phyloP scores from a whole-genome alignment of 1,140 invertebrate genomes.

The Bombus superbus region DNA sequence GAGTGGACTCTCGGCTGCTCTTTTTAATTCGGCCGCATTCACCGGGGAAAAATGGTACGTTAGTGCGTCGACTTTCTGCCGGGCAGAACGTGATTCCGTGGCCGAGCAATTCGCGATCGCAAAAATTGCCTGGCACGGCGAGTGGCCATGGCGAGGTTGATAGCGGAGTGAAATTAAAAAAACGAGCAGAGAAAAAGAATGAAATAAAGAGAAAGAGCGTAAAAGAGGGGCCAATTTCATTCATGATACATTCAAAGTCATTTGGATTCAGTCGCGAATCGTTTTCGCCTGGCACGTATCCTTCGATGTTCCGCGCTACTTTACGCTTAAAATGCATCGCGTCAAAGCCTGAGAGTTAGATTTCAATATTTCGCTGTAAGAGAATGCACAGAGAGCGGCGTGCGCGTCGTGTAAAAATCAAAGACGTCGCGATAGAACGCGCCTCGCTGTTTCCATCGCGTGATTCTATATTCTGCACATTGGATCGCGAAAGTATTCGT shows the following conservation, averaged over 20 bases:
- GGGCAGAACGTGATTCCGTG: constrained; percentile 26
- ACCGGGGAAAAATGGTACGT: constrained; percentile 51
- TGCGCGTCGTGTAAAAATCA: neutral
- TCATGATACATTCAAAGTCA: neutral
- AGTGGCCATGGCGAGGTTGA: neutral
- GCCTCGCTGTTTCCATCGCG: neutral
- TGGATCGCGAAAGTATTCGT: neutral
- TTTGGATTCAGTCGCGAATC: neutral
- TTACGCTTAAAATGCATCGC: neutral
- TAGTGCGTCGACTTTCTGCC: constrained; percentile 34
- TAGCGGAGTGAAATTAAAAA: neutral
- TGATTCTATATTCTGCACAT: neutral
- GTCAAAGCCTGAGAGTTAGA: neutral
- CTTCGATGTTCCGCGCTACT: neutral
- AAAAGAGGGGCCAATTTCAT: neutral
- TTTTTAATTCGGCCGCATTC: constrained; percentile 66
- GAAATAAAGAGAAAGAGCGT: neutral
- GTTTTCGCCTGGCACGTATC: neutral
- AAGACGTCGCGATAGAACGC: neutral
- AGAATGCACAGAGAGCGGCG: neutral
- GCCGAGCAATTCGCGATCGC: constrained; percentile 9
- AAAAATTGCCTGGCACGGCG: constrained; percentile 26
- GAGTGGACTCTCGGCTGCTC: constrained; percentile 42
- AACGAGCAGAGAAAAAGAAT: neutral
- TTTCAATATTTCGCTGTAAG: neutral